Conservation (phyloP, 2,113 vertebrate genomes). For the Sterrhoptilus dennistouni region DNA sequence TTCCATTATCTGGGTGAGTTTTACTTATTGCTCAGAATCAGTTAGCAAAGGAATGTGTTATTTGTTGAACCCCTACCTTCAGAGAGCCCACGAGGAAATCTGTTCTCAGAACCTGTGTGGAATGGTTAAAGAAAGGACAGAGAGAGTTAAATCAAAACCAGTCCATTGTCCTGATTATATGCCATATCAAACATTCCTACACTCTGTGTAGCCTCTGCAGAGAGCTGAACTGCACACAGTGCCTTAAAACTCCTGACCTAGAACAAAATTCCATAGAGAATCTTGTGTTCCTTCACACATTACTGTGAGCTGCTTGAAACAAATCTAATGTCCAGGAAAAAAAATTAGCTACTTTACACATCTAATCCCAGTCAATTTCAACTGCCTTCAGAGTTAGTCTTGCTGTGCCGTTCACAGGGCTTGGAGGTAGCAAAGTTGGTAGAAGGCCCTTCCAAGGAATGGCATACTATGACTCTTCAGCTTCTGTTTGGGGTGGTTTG, state of each 20-base stretch:
- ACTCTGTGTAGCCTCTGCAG: not conserved
- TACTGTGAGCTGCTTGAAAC: not conserved
- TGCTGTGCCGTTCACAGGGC: not conserved
- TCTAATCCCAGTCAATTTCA: not conserved
- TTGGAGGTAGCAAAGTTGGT: not conserved
- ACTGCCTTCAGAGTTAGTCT: not conserved
- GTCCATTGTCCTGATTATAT: not conserved
- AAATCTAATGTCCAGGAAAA: not conserved
- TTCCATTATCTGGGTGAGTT: not conserved
- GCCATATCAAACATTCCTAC: not conserved
- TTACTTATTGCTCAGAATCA: not conserved
- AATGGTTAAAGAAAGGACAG: not conserved
- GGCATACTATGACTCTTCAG: not conserved
- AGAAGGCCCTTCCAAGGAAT: not conserved
- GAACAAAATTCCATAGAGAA: not conserved
- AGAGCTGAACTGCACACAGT: not conserved
- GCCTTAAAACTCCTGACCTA: not conserved
- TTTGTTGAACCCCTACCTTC: slow-evolving; percentile 41
- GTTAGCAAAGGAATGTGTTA: not conserved
- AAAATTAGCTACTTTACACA: not conserved
- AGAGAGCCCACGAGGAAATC: not conserved
- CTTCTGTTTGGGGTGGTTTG: not conserved
- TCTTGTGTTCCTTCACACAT: not conserved
- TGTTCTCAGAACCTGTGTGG: not conserved
- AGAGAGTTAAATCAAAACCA: not conserved